phyloP scores from a whole-genome alignment of 2,888 invertebrate species.

The Patella ulyssiponensis region DNA sequence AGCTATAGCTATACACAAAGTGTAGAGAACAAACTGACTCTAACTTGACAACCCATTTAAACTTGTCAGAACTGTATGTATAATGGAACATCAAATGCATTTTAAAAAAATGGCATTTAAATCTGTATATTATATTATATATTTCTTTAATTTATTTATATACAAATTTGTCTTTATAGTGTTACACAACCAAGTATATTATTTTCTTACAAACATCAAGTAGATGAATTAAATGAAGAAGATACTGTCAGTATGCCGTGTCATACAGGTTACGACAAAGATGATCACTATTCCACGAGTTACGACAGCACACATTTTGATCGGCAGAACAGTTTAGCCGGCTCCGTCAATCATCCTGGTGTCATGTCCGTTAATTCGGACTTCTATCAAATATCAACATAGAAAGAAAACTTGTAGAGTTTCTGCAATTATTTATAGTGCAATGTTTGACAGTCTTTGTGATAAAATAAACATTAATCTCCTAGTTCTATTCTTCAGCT shows the following conservation, averaged over 20 bases:
- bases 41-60: too few relatives aligned
- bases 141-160: too few relatives aligned
- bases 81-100: too few relatives aligned
- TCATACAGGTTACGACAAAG: conserved; percentile 65
- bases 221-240: conserved; percentile 81
- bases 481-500: too few relatives aligned
- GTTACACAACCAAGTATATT: conserved; percentile 76
- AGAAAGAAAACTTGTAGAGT: conserved; percentile 10
- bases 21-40: too few relatives aligned
- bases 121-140: too few relatives aligned
- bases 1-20: too few relatives aligned
- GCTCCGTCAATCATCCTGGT: conserved; percentile 16
- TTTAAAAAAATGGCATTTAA: too few relatives aligned
- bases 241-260: conserved; percentile 84
- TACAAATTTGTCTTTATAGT: conserved; percentile 38
- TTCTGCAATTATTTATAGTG: too few relatives aligned
- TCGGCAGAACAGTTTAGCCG: conserved; percentile 33
- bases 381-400: conserved; percentile 39
- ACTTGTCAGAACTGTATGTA: too few relatives aligned
- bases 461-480: too few relatives aligned
- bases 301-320: conserved; percentile 66
- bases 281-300: conserved; percentile 43
- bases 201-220: conserved; percentile 86
- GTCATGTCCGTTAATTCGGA: conserved; percentile 30
- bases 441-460: too few relatives aligned